Evolutionary conservation across 2,888 invertebrate species (phyloP), one percentile per base, ranked within the genome.

Genomic region (Thumatha senex): DNA sequence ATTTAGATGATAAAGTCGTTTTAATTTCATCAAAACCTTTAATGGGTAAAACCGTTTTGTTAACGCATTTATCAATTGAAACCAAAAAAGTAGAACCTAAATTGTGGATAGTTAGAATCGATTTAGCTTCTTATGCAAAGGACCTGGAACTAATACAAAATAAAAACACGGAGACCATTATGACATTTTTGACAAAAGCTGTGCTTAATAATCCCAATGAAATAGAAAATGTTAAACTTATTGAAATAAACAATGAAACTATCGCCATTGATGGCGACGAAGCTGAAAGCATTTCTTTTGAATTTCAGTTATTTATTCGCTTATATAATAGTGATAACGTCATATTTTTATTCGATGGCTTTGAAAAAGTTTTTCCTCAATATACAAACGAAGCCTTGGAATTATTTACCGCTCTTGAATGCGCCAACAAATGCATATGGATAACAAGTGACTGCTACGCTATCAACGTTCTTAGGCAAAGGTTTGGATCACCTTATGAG

Each of bases 301-400:
- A 77, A 60, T 49, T 77, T 42, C 58, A 70, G 39, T 53, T 74
- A 31, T 78, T 78, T 48, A 54, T 76, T 40, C 48, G 69, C 46
- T 63, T 67, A 46, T 77, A 64, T 29, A 76, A 76, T 46, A 48
- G 51, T 9, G 61, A 61, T 4, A 59, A 72, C 30, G 41, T 74
- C 2, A 60, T 74, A 55, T 67, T 78, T 35, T 45, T 78, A 18
- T 74, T 78, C 48, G 74, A 78, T 42, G 74, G 74, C n/a, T 78
- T 72, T 46, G 72, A 76, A 35, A 68, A 63, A 56, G 64, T 76
- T 36, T 71, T 63, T 44, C 71, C 72, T 0, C 63, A 67, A 46
- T 69, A 72, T 38, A 72, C 69, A 39, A 64, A 59, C 33, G 72
- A 77, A 56, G 71, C 71, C 0, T 51, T 72, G 4, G 46, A 54